Conservation (phyloP, 1,140 invertebrate genomes). For the Zaprionus taronus region DNA sequence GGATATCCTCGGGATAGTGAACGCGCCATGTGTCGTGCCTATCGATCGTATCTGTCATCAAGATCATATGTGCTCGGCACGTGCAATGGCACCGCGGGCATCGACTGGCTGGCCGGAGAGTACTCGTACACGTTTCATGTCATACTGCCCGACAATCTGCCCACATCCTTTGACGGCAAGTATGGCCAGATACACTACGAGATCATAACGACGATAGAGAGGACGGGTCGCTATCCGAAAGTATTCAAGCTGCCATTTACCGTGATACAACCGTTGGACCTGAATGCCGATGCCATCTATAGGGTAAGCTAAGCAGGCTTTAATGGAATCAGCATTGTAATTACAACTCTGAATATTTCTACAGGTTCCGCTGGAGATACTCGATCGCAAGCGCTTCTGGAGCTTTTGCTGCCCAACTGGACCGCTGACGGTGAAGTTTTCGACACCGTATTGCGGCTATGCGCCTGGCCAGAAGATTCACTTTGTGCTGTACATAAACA, state of each 20-base stretch:
- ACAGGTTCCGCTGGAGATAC: conserved; percentile 86
- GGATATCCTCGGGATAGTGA: conserved; percentile 83
- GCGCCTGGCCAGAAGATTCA: conserved; percentile 81
- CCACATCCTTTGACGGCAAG: conserved; percentile 90
- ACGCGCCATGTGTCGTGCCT: conserved; percentile 81
- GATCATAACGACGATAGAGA: conserved; percentile 89
- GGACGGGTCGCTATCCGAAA: conserved; percentile 91
- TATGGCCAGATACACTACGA: conserved; percentile 89
- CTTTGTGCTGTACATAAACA: conserved; percentile 81
- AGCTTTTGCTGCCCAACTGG: conserved; percentile 83
- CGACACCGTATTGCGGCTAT: conserved; percentile 82
- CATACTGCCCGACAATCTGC: conserved; percentile 86
- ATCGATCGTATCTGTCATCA: conserved; percentile 81
- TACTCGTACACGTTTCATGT: conserved; percentile 87
- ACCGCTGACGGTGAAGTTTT: conserved; percentile 79
- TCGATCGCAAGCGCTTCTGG: conserved; percentile 85
- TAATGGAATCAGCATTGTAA: neutral
- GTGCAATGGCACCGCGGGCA: conserved; percentile 73
- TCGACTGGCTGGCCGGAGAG: conserved; percentile 86
- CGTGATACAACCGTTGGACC: conserved; percentile 90
- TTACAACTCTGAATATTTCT: conserved; percentile 9
- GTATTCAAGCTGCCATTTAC: conserved; percentile 90
- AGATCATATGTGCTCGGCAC: conserved; percentile 81
- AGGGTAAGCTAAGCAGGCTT: conserved; percentile 50
- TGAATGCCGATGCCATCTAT: conserved; percentile 87